Percentiles rank a stretch among this genome's conserved stretches.
These are phyloP conservation scores for Anas platyrhynchos DNA, from an alignment of 2,113 vertebrate genomes.

Conservation along the genomic window DNA sequence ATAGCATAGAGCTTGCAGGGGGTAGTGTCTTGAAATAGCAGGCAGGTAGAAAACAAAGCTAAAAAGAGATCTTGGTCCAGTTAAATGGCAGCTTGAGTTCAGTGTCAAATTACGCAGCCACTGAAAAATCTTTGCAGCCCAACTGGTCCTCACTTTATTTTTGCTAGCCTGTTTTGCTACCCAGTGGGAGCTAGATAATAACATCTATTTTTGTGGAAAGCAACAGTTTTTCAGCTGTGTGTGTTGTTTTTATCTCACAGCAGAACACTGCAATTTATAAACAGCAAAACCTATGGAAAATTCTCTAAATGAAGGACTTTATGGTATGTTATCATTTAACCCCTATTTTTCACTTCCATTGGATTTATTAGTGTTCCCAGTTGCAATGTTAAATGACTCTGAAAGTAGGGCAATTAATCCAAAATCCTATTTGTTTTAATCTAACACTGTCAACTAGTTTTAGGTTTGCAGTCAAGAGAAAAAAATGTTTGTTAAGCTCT, in stretches of 20 bases:
- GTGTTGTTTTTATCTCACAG: conserved; percentile 24
- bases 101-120: background rate
- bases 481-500: conserved; percentile 65
- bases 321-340: conserved; percentile 34
- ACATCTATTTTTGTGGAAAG: conserved; percentile 56
- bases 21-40: background rate
- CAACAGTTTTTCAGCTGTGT: conserved; percentile 13
- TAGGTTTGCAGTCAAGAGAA: conserved; percentile 49
- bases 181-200: conserved; percentile 10
- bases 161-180: background rate
- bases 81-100: conserved; percentile 18
- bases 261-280: conserved; percentile 26
- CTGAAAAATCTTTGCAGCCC: conserved; percentile 6
- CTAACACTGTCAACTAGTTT: conserved; percentile 65
- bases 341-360: conserved; percentile 40
- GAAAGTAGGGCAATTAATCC: conserved; percentile 71
- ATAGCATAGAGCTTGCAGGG: background rate
- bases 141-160: background rate
- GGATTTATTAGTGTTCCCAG: conserved; percentile 49
- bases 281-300: conserved; percentile 9
- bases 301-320: conserved; percentile 31
- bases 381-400: conserved; percentile 36
- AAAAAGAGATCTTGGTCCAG: background rate
- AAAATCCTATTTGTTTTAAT: conserved; percentile 69
- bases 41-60: background rate